phyloP scores from a whole-genome alignment of 30 jellyfish, hydroid and myxozoan genomes.

The Morbakka virulenta region DNA sequence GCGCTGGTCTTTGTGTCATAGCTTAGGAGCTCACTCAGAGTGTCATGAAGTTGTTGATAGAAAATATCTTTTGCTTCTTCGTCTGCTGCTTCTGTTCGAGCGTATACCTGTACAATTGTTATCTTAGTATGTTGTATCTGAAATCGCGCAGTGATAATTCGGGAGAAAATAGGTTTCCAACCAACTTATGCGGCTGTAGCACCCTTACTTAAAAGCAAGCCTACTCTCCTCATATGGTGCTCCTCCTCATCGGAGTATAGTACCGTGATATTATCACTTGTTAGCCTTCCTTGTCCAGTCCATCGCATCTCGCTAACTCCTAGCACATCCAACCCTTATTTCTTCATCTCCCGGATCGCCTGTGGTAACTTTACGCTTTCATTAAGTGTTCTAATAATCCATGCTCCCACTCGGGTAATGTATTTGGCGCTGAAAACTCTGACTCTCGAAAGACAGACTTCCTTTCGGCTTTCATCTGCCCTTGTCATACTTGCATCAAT shows the following conservation, averaged over 20 bases:
- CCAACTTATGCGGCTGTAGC: neutral
- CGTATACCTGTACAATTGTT: neutral
- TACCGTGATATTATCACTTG: neutral
- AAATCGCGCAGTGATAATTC: neutral
- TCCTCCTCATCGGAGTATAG: neutral
- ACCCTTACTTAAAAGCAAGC: neutral
- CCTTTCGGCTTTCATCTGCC: no score
- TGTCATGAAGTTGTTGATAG: neutral
- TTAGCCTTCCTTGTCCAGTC: neutral
- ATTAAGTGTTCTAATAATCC: no score
- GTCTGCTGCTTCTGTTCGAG: neutral
- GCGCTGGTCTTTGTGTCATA: neutral
- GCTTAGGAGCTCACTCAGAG: neutral
- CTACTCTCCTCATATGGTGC: neutral
- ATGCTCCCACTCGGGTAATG: no score
- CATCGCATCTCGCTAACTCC: neutral
- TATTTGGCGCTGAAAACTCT: no score
- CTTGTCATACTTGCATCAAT: no score
- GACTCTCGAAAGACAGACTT: no score
- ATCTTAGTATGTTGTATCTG: neutral
- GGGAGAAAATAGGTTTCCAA: neutral
- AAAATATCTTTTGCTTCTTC: neutral
- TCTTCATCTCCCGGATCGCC: no score
- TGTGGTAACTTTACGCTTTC: no score
- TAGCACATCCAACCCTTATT: no score